These are phyloP conservation scores for Sternarchorhynchus goeldii DNA, from an alignment of 2,797 vertebrate genomes.

Conservation along the genomic window DNA sequence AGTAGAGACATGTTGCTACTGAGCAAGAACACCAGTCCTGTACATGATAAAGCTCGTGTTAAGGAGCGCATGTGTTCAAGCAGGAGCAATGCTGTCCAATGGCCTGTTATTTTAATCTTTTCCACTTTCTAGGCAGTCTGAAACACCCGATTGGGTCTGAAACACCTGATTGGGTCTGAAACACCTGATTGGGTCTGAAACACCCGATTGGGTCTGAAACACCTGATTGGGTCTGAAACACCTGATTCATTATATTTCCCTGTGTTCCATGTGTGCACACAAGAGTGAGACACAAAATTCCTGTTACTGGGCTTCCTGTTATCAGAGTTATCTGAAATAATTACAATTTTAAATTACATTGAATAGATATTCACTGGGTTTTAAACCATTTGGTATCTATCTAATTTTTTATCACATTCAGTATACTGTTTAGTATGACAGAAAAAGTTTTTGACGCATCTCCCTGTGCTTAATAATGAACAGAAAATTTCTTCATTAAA, in stretches of 20 bases:
- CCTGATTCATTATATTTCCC: conserved; percentile 19
- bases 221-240: neutral
- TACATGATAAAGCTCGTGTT: neutral
- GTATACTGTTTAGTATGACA: too few relatives aligned
- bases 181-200: neutral
- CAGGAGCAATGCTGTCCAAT: neutral
- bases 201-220: too few relatives aligned
- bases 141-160: neutral
- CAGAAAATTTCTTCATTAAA: too few relatives aligned
- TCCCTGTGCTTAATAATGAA: too few relatives aligned
- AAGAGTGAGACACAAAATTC: neutral
- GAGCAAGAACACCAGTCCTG: neutral
- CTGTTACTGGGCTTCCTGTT: too few relatives aligned
- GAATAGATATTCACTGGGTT: too few relatives aligned
- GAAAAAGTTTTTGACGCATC: too few relatives aligned
- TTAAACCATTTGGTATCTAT: too few relatives aligned
- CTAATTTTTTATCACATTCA: too few relatives aligned
- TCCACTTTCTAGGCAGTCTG: neutral
- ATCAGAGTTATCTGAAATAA: too few relatives aligned
- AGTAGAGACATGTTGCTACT: too few relatives aligned
- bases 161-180: conserved; percentile 4
- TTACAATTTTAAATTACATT: too few relatives aligned
- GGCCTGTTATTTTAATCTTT: neutral
- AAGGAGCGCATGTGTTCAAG: neutral
- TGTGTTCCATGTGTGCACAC: neutral